phyloP scores from a whole-genome alignment of 2,797 vertebrate genomes.

The Pelodytes ibericus region DNA sequence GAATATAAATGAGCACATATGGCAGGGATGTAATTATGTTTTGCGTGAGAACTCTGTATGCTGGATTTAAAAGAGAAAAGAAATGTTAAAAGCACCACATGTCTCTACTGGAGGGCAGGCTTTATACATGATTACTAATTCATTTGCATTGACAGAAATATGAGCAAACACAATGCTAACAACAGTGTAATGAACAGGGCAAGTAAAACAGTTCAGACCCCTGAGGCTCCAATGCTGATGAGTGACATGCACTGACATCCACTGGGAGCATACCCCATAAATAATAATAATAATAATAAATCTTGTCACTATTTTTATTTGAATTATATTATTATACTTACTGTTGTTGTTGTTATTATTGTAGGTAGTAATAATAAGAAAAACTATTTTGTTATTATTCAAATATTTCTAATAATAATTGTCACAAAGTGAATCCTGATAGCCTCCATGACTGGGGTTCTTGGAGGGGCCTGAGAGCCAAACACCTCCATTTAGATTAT shows the following conservation, averaged over 20 bases:
- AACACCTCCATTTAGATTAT: too few species aligned
- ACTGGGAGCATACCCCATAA: too few species aligned
- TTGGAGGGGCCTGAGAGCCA: too few species aligned
- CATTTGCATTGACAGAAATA: slow-evolving; percentile 77
- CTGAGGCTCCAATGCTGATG: slow-evolving; percentile 71
- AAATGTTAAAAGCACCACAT: slow-evolving; percentile 67
- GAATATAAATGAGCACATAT: slow-evolving; percentile 85
- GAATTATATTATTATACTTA: too few species aligned
- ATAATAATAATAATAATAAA: too few species aligned
- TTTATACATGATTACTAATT: slow-evolving; percentile 76
- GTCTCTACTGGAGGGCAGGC: slow-evolving; percentile 75
- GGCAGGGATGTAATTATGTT: slow-evolving; percentile 79
- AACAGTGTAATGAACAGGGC: slow-evolving; percentile 72
- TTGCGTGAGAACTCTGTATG: slow-evolving; percentile 76
- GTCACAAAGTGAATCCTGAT: too few species aligned
- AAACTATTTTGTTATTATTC: too few species aligned
- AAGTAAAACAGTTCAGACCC: slow-evolving; percentile 68
- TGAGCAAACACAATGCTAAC: slow-evolving; percentile 73
- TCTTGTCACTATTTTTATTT: too few species aligned
- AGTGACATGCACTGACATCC: slow-evolving; percentile 72
- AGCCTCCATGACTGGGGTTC: too few species aligned
- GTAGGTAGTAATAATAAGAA: too few species aligned
- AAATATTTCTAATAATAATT: too few species aligned
- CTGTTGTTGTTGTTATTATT: too few species aligned
- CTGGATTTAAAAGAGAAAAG: slow-evolving; percentile 68